Base-by-base conservation (phyloP, 2,113 vertebrate genomes). In the Orientallactaga bullata region DNA sequence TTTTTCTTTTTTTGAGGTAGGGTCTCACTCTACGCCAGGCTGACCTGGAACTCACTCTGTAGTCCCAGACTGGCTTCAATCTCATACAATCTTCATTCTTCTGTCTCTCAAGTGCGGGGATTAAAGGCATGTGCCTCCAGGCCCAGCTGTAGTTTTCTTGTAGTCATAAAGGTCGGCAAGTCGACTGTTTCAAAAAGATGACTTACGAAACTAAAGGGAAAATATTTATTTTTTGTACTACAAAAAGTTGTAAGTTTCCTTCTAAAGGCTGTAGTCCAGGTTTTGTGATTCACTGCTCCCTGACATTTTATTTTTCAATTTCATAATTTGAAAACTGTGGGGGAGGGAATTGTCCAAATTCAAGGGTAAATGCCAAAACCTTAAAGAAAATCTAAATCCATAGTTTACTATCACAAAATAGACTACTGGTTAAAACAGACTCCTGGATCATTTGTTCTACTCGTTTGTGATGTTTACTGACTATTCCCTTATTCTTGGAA, bases 221-320 rank as follows among this genome's bases (percentile, higher is more conserved):
- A 90, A 91, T 35, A 93, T 7, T 89, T 7, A 47, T 78, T 87
- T 90, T 93, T 87, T 60, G 63, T 10, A 47, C n/a, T 66, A 23
- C 69, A 78, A 81, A 82, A 90, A 94, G 47, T 66, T 90, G 74
- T 87, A 72, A 78, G 55, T 94, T 90, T 93, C 58, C 55, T 90
- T 15, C 73, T 73, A 71, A 92, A 35, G 23, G 72, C 28, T 82
- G 26, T 86, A 84, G 68, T 63, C 39, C 30, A 95, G 89, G 21
- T 88, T 91, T 85, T 88, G 68, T 61, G 39, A 87, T 90, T 90
- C 32, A 92, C 16, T 91, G 65, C 74, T 91, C 91, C 37, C 39
- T 78, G 51, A 89, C 60, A 79, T 42, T 94, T 35, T 84, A 58
- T 79, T 94, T 94, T 93, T 92, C 80, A 91, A 79, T 71, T 89